A percentile compares a stretch with the other conserved stretches of the same genome.
Conservation (phyloP, 2,888 invertebrate species). For the Pemphredon lugubris region DNA sequence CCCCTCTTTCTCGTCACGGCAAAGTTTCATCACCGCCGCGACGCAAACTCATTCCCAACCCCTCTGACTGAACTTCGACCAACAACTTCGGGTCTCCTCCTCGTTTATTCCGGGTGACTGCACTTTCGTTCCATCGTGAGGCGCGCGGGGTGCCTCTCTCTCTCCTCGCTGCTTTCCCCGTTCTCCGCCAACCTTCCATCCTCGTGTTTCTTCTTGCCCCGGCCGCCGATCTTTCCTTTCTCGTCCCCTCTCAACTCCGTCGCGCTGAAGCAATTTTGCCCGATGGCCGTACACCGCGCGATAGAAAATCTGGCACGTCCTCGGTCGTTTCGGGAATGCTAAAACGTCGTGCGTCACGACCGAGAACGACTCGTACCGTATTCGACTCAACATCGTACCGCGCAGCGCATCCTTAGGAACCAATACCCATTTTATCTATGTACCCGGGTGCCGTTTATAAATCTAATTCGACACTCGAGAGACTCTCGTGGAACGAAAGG, state of each 20-base stretch:
- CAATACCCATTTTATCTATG: not conserved
- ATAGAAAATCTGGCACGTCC: conserved; percentile 61
- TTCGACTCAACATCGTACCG: no score
- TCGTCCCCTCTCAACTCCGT: conserved; percentile 17
- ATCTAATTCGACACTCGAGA: not conserved
- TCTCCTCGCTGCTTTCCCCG: conserved; percentile 4
- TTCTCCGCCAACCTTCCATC: conserved; percentile 5
- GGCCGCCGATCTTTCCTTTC: conserved; percentile 54
- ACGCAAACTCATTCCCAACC: conserved; percentile 79
- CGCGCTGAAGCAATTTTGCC: conserved; percentile 74
- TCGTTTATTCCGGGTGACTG: conserved; percentile 81
- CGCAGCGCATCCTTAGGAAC: conserved; percentile 48
- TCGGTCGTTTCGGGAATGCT: conserved; percentile 54
- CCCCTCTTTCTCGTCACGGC: conserved; percentile 79
- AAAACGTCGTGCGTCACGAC: conserved; percentile 39
- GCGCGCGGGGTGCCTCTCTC: conserved; percentile 37
- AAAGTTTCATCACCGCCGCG: conserved; percentile 80
- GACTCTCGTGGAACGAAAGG: not conserved
- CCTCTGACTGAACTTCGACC: conserved; percentile 78
- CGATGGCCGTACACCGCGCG: conserved; percentile 68
- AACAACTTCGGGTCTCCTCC: conserved; percentile 80
- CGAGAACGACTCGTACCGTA: conserved; percentile 39
- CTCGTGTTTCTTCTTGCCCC: conserved; percentile 18
- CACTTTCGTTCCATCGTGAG: conserved; percentile 77
- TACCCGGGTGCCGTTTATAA: not conserved